Evolutionary conservation across 2,888 invertebrate genomes (phyloP), one percentile per base, ranked within the genome.

Genomic region (Harmothoe impar): DNA sequence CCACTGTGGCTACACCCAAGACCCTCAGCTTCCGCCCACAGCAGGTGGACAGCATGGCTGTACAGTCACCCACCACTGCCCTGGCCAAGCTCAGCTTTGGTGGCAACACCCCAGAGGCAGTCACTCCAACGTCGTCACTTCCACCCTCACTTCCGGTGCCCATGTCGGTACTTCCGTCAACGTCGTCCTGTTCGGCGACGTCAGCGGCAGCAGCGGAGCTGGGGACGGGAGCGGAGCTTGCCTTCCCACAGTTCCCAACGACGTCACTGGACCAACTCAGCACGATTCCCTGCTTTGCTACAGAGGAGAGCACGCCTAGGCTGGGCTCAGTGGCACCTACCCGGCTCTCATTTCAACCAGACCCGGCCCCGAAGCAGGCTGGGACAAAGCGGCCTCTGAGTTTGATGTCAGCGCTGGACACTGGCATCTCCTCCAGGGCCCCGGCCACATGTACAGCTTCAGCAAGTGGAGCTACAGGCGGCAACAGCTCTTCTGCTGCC

Each of bases 11-110:
- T 25, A 94, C 94, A 86, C 86, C 92, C 29, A 92, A 92, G 51
- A 33, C 33, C 23, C 51, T 89, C 43, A n/a, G 77, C 25, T 54
- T 88, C 62, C 52, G 90, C 0, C 90, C 51, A 0, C 78, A 31
- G 35, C 72, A 52, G 78, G 43, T 35, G 72, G 89, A 90, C 17
- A 72, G 35, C 43, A n/a, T 52, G 77, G 89, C 91, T 23, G 92
- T 95, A 90, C 94, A 95, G 89, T 96, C 96, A 5, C 96, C 96
- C 0, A 96, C 96, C 51, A 94, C 96, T 56, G 96, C 96, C 25
- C 94, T 96, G 92, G 95, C 96, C 0, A 94, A 94, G 86, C 94
- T 96, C 33, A 95, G 94, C 92, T 96, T 96, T 85, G 89, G 92
- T 91, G 90, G 92, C 31, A 89, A 78, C 33, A 90, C 90, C 23